phyloP scores from a whole-genome alignment of 2,113 vertebrate species.

The mouse (Mus musculus) region GRCm39 chr12:92278501-92279000 shows the following conservation, averaged over 20 bases:
- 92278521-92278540: conserved; percentile 65
- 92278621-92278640: conserved; percentile 80
- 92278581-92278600: conserved; percentile 60
- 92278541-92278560: conserved; percentile 44
- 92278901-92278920: conserved; percentile 51
- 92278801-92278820: conserved; percentile 65
- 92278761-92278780: conserved; percentile 66
- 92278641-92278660: conserved; percentile 66
- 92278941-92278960: background rate
- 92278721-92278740: conserved; percentile 71
- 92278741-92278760: conserved; percentile 69
- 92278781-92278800: conserved; percentile 34
- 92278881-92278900: conserved; percentile 60
- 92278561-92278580: conserved; percentile 70
- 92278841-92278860: conserved; percentile 55
- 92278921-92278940: conserved; percentile 47
- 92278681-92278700: conserved; percentile 79
- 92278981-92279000: rapidly evolving
- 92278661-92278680: conserved; percentile 79
- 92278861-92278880: conserved; percentile 64
- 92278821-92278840: conserved; percentile 63
- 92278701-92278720: conserved; percentile 77
- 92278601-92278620: conserved; percentile 75
- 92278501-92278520: conserved; percentile 61
- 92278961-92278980: background rate